A percentile compares a stretch with the other conserved stretches of the same genome.
These are phyloP conservation scores for Tautogolabrus adspersus DNA, from an alignment of 2,113 vertebrate genomes.

Conservation along the genomic window DNA sequence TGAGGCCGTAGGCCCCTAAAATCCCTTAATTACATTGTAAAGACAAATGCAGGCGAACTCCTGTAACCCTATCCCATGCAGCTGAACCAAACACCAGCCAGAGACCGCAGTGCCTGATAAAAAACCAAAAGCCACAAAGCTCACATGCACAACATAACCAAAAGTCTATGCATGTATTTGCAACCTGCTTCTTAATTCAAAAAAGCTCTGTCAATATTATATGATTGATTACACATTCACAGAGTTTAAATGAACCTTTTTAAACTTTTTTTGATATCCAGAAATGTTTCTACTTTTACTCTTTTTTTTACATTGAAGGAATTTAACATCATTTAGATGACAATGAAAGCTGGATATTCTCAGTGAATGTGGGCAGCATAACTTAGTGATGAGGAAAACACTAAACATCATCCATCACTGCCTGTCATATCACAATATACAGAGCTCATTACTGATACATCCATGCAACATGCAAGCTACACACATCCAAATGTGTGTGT, in stretches of 20 bases:
- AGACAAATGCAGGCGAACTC: conserved; percentile 80
- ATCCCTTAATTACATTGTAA: conserved; percentile 84
- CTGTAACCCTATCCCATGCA: conserved; percentile 76
- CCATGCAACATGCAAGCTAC: not conserved
- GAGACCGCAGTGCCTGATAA: conserved; percentile 63
- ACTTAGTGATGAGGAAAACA: not conserved
- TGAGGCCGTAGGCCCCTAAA: conserved; percentile 70
- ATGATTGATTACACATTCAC: conserved; percentile 3
- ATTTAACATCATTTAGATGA: conserved; percentile 1
- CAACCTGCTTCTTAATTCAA: not conserved
- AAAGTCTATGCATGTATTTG: conserved; percentile 6
- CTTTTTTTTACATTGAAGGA: not conserved
- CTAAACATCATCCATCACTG: conserved; percentile 76
- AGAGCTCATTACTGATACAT: conserved; percentile 52
- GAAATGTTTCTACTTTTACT: not conserved
- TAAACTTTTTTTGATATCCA: not conserved
- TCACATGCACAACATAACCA: conserved; percentile 16
- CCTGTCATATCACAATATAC: conserved; percentile 64
- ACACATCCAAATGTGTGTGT: conserved; percentile 1
- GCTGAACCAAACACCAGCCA: conserved; percentile 66
- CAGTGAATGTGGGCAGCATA: not conserved
- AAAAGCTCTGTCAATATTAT: not conserved
- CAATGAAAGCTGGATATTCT: conserved; percentile 34
- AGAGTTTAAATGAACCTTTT: not conserved
- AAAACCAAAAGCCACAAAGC: conserved; percentile 27